phyloP scores from a whole-genome alignment of 2,888 invertebrate genomes.

The Caenorhabditis auriculariae region DNA sequence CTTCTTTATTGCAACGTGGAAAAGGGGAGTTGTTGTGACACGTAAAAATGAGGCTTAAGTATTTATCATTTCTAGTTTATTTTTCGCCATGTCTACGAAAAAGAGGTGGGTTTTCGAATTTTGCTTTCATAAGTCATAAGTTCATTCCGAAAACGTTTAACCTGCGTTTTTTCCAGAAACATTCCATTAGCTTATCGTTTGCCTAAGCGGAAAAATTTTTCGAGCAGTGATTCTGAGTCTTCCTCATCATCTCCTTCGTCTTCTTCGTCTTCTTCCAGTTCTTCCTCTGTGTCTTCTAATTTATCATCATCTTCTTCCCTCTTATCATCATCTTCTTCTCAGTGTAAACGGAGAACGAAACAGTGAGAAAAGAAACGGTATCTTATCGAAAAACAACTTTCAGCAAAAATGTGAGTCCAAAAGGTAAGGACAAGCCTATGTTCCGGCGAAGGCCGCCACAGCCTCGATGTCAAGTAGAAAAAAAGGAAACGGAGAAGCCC shows the following conservation, averaged over 20 bases:
- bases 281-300: not conserved
- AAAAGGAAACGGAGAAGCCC: too few relatives aligned
- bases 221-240: not conserved
- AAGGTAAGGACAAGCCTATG: too few relatives aligned
- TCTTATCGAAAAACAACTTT: too few relatives aligned
- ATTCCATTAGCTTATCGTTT: constrained; percentile 8
- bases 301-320: not conserved
- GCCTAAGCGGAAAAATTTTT: constrained; percentile 2
- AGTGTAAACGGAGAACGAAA: not conserved
- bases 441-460: too few relatives aligned
- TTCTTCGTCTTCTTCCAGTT: constrained; percentile 1
- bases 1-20: not conserved
- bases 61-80: not conserved
- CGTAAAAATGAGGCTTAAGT: not conserved
- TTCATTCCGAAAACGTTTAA: too few relatives aligned
- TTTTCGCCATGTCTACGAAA: not conserved
- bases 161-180: constrained; percentile 6
- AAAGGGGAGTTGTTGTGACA: not conserved
- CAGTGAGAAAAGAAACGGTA: not conserved
- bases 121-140: too few relatives aligned
- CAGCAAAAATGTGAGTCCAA: too few relatives aligned
- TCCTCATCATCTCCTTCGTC: constrained; percentile 1
- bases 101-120: not conserved
- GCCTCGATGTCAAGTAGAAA: too few relatives aligned
- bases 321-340: not conserved